Evolutionary conservation across 37 sponge, comb jelly and placozoan genomes (phyloP).

Genomic region (Cliona cf. orientalis): DNA sequence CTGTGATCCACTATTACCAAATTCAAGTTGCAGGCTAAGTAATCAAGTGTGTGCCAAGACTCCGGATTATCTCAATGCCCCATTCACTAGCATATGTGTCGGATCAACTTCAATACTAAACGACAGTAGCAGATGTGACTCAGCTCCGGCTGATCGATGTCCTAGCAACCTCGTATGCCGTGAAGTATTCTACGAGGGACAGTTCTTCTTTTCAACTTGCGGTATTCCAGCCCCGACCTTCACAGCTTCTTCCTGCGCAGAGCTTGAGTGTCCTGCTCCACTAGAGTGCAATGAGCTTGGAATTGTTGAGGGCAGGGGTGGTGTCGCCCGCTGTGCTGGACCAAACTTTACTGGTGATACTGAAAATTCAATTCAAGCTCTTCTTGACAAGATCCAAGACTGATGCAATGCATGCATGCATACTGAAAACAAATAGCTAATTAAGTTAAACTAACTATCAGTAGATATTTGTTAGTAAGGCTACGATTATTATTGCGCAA

Average conservation of each 20-base stretch:
- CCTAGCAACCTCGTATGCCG: neutral
- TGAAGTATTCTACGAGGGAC: constrained; percentile 1
- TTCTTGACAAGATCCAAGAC: constrained; percentile 2
- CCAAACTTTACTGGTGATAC: neutral
- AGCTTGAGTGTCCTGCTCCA: constrained; percentile 3
- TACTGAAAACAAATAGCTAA: no score
- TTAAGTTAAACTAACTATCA: no score
- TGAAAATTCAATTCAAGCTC: neutral
- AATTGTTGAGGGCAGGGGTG: constrained; percentile 2
- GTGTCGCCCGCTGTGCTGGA: constrained; percentile 7
- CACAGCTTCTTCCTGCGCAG: neutral
- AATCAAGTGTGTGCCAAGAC: neutral
- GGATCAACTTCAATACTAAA: neutral
- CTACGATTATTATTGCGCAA: no score
- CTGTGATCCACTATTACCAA: neutral
- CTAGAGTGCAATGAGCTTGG: constrained; percentile 6
- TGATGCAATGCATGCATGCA: no score
- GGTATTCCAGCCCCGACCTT: neutral
- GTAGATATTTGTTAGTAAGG: no score
- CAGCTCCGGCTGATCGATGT: neutral
- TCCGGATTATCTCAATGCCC: neutral
- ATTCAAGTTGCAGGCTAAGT: neutral
- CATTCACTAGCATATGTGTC: neutral
- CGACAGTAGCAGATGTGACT: neutral
- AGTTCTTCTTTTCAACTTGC: neutral